A percentile compares a stretch with the other conserved stretches of the same genome.
phyloP scores from a whole-genome alignment of 37 sponge, comb jelly and placozoan species.

The Ephydatia muelleri region DNA sequence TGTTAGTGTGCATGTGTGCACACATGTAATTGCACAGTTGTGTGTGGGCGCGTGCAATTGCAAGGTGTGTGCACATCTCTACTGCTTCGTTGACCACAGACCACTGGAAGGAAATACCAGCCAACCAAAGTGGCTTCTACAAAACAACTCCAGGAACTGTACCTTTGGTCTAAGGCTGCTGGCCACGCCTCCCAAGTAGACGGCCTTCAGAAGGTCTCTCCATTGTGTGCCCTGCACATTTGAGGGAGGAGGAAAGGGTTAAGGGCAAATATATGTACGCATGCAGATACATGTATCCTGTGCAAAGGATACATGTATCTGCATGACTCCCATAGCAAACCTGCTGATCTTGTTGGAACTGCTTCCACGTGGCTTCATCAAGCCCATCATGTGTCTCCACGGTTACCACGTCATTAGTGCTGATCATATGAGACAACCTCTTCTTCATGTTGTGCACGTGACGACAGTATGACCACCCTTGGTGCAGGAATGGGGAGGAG shows the following conservation, averaged over 20 bases:
- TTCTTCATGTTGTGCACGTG: conserved; percentile 73
- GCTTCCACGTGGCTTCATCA: conserved; percentile 21
- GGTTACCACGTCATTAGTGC: conserved; percentile 6
- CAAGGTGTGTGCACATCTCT: too few species aligned
- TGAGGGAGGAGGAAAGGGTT: neutral
- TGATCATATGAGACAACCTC: conserved; percentile 70
- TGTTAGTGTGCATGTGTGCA: neutral
- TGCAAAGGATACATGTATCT: neutral
- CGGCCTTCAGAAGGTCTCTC: conserved; percentile 37
- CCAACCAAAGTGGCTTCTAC: neutral
- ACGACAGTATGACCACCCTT: conserved; percentile 91
- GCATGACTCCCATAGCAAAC: conserved; percentile 20
- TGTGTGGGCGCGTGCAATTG: too few species aligned
- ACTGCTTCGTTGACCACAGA: too few species aligned
- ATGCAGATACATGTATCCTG: too few species aligned
- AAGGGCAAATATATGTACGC: neutral
- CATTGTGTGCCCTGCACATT: conserved; percentile 15
- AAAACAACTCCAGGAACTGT: neutral
- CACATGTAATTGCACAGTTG: too few species aligned
- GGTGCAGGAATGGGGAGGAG: neutral
- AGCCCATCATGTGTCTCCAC: neutral
- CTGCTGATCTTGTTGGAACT: conserved; percentile 23
- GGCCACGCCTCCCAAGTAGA: conserved; percentile 76
- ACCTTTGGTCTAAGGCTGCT: conserved; percentile 70
- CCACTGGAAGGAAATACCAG: too few species aligned